Conservation (phyloP, 2,888 invertebrate genomes). For the Nasonovia ribisnigri region DNA sequence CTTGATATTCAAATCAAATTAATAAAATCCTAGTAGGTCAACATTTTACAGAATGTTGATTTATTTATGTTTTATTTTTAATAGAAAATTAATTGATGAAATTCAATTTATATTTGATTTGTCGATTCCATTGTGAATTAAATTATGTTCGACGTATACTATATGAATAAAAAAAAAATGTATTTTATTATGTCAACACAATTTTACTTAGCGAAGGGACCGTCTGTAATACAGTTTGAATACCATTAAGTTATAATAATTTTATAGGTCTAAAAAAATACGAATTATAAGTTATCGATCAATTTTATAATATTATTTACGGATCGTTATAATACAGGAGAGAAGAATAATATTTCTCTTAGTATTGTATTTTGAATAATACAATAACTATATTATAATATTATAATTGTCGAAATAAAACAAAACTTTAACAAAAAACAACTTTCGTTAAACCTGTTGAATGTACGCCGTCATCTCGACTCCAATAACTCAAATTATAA, state of each 20-base stretch:
- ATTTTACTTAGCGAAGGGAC: not conserved
- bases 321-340: not conserved
- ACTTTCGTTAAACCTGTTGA: constrained; percentile 10
- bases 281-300: not conserved
- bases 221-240: not conserved
- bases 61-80: not conserved
- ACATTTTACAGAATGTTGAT: not conserved
- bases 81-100: not conserved
- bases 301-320: not conserved
- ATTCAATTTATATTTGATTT: not conserved
- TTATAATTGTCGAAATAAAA: not conserved
- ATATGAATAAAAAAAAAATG: not conserved
- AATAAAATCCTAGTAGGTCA: not conserved
- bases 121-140: not conserved
- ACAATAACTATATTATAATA: not conserved
- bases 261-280: not conserved
- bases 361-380: not conserved
- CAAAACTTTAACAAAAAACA: not conserved
- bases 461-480: not conserved
- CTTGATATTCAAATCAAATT: not conserved
- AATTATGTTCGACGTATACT: not conserved
- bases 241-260: not conserved
- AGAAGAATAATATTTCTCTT: not conserved
- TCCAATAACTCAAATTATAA: not conserved
- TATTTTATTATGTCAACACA: not conserved